Conservation (phyloP, 2,113 vertebrate species). For the Crocuta crocuta region DNA sequence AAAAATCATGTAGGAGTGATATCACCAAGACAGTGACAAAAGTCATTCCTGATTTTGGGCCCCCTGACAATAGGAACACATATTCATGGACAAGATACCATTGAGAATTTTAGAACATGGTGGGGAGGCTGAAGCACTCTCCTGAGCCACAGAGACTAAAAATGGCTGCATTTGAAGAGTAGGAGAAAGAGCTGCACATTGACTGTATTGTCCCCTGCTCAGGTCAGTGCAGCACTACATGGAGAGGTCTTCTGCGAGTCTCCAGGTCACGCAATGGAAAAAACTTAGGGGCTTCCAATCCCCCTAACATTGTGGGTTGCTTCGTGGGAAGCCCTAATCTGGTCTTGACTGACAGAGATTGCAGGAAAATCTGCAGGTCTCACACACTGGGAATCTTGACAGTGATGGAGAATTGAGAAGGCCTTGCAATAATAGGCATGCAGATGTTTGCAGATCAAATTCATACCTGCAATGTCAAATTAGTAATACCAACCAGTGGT, state of each 20-base stretch:
- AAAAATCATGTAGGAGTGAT: not conserved
- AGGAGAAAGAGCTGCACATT: not conserved
- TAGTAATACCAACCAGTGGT: not conserved
- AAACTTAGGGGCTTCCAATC: not conserved
- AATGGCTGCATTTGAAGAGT: not conserved
- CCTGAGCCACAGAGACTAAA: not conserved
- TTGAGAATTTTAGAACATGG: not conserved
- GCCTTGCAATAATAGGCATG: too few relatives aligned
- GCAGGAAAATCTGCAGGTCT: not conserved
- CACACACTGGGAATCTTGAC: not conserved
- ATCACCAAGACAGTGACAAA: not conserved
- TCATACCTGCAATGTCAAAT: not conserved
- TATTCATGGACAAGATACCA: not conserved
- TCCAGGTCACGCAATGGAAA: not conserved
- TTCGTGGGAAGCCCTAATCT: too few relatives aligned
- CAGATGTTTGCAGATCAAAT: too few relatives aligned
- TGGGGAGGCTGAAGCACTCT: not conserved
- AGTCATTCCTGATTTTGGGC: not conserved
- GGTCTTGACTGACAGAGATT: too few relatives aligned
- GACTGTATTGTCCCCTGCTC: not conserved
- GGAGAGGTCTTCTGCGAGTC: not conserved
- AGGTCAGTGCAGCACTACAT: too few relatives aligned
- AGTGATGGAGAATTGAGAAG: not conserved
- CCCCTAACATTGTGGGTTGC: not conserved
- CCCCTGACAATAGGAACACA: not conserved